These are phyloP conservation scores for Scleropages formosus DNA, from an alignment of 2,797 vertebrate genomes.

Conservation along the genomic window DNA sequence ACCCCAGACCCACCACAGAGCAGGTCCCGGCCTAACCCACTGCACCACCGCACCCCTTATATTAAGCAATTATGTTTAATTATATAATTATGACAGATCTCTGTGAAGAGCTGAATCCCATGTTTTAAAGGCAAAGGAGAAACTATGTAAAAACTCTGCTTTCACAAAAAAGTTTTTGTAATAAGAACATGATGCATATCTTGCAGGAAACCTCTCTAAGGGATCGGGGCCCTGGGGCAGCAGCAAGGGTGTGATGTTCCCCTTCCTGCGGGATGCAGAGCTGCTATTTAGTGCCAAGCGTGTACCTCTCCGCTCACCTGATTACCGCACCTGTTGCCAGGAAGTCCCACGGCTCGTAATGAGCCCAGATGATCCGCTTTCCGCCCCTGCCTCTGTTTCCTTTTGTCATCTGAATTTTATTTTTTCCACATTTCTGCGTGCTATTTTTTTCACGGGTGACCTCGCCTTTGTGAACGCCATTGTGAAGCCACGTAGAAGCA, in stretches of 20 bases:
- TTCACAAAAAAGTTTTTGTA: slow-evolving; percentile 14
- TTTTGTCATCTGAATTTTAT: no score
- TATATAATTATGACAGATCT: slow-evolving; percentile 25
- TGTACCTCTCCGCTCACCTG: background rate
- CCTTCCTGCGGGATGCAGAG: slow-evolving; percentile 2
- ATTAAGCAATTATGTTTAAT: slow-evolving; percentile 26
- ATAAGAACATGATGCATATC: slow-evolving; percentile 20
- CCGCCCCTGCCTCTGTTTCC: no score
- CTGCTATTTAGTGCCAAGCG: background rate
- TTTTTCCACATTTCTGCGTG: background rate
- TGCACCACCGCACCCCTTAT: no score
- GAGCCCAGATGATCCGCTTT: slow-evolving; percentile 1
- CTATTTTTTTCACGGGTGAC: no score
- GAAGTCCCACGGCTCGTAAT: slow-evolving; percentile 18
- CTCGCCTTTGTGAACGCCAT: no score
- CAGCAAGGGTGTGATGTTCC: background rate
- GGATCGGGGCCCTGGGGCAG: background rate
- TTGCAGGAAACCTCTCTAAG: background rate
- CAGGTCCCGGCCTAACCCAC: no score
- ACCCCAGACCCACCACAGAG: no score
- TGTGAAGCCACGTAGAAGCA: no score
- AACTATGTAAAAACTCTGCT: background rate
- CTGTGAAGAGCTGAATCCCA: slow-evolving; percentile 20
- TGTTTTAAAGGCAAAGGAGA: slow-evolving; percentile 19
- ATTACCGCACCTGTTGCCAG: background rate